Conservation (phyloP, 1,140 invertebrate species). For the Xylocopa sonorina region DNA sequence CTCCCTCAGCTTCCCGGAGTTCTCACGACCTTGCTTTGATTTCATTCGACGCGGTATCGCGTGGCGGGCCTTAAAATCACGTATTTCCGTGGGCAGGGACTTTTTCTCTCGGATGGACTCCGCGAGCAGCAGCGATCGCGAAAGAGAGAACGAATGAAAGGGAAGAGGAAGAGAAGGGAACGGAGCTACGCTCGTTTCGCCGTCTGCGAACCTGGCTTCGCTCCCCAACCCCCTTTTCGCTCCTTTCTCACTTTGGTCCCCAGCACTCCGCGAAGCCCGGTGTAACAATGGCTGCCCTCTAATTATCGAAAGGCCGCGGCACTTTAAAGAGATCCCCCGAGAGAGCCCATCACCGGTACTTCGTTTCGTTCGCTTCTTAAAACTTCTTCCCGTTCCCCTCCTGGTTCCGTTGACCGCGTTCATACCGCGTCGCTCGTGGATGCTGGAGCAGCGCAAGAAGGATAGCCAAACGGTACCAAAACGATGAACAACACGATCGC, state of each 20-base stretch:
- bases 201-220: conserved; percentile 37
- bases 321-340: conserved; percentile 78
- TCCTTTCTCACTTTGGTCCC: conserved; percentile 66
- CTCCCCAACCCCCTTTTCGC: conserved; percentile 42
- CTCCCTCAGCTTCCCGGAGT: conserved; percentile 18
- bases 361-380: conserved; percentile 77
- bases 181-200: conserved; percentile 55
- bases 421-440: background rate
- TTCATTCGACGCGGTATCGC: conserved; percentile 45
- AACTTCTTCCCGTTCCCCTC: conserved; percentile 59
- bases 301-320: conserved; percentile 81
- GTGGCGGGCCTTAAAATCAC: conserved; percentile 60
- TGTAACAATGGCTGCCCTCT: conserved; percentile 81
- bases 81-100: conserved; percentile 57
- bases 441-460: background rate
- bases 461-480: conserved; percentile 63
- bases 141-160: background rate
- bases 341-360: conserved; percentile 75
- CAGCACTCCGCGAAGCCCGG: conserved; percentile 55
- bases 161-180: background rate
- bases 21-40: conserved; percentile 55
- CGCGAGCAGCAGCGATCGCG: background rate
- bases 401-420: background rate
- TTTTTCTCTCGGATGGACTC: background rate
- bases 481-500: conserved; percentile 69